Conservation (phyloP, 2,797 vertebrate species). For the Heterohyrax brucei region DNA sequence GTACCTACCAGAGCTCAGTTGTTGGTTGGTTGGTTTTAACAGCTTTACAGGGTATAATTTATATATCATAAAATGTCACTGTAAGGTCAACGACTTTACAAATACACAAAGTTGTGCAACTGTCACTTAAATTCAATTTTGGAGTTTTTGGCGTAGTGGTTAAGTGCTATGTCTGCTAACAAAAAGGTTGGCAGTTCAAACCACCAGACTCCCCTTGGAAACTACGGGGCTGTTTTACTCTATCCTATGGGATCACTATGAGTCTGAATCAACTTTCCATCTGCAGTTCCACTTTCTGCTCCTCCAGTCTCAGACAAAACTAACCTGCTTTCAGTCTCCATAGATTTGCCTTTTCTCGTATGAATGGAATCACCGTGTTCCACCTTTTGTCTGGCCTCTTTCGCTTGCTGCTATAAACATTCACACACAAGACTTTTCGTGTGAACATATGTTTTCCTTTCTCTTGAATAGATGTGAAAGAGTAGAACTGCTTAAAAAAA, state of each 20-base stretch:
- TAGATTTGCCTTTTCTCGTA: neutral
- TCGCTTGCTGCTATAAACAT: neutral
- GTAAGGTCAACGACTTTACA: neutral
- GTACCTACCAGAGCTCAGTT: neutral
- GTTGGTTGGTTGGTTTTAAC: neutral
- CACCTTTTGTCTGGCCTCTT: slow-evolving; percentile 37
- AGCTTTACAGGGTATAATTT: slow-evolving; percentile 33
- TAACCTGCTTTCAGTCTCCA: neutral
- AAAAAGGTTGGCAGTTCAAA: too few relatives aligned
- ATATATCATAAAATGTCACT: neutral
- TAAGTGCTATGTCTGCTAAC: too few relatives aligned
- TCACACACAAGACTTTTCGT: slow-evolving; percentile 34
- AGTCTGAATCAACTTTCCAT: neutral
- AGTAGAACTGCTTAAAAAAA: slow-evolving; percentile 7
- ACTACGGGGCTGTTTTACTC: too few relatives aligned
- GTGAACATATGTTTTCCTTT: slow-evolving; percentile 48
- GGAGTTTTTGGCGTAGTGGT: neutral
- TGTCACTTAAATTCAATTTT: neutral
- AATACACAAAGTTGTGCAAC: neutral
- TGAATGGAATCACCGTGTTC: neutral
- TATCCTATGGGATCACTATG: too few relatives aligned
- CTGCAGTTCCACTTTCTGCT: neutral
- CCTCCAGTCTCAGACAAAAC: neutral
- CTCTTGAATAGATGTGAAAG: neutral
- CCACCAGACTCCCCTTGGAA: too few relatives aligned